phyloP scores from a whole-genome alignment of 1,140 invertebrate species.

The Papilio helenus region DNA sequence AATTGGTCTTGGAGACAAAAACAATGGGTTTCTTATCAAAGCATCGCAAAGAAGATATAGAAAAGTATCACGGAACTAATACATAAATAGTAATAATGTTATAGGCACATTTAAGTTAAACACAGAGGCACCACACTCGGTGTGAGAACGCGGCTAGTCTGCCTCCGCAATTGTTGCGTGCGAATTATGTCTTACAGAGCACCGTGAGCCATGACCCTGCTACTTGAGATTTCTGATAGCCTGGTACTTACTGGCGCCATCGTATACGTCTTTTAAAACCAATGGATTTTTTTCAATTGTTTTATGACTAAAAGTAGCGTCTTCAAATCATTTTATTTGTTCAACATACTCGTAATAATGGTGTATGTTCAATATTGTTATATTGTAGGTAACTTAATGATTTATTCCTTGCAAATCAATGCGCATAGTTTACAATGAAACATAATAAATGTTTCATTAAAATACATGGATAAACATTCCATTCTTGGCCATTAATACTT shows the following conservation, averaged over 20 bases:
- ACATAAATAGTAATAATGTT: constrained; percentile 13
- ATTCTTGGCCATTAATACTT: background rate
- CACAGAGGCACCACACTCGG: constrained; percentile 24
- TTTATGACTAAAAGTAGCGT: background rate
- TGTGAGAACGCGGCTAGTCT: constrained; percentile 51
- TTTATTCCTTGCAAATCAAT: background rate
- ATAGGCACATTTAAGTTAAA: constrained; percentile 12
- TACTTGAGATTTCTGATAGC: constrained; percentile 56
- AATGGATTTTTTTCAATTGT: background rate
- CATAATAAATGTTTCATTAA: background rate
- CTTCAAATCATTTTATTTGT: too few species aligned
- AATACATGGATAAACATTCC: constrained; percentile 1
- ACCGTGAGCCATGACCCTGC: constrained; percentile 46
- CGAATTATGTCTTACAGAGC: constrained; percentile 53
- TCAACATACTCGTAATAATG: too few species aligned
- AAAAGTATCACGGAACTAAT: constrained; percentile 6
- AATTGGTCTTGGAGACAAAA: background rate
- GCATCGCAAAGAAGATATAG: background rate
- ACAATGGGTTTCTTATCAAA: background rate
- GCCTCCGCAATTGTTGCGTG: constrained; percentile 57
- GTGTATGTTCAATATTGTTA: too few species aligned
- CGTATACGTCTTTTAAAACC: background rate
- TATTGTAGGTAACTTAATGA: background rate
- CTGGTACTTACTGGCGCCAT: constrained; percentile 45
- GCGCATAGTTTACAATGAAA: background rate